These are phyloP conservation scores for Zoanthus sociatus DNA, from an alignment of 92 coral and sea anemone genomes.

Conservation along the genomic window DNA sequence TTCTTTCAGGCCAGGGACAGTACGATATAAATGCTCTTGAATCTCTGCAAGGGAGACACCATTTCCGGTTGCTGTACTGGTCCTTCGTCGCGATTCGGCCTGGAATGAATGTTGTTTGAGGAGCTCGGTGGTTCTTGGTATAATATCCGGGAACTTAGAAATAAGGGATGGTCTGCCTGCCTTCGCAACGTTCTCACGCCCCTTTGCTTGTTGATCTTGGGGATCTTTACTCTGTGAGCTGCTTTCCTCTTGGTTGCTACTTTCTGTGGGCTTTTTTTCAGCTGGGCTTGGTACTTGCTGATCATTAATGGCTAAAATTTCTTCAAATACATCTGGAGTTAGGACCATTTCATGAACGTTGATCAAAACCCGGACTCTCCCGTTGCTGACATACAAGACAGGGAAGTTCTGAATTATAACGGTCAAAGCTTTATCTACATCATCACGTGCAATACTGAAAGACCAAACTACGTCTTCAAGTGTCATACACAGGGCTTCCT, in stretches of 20 bases:
- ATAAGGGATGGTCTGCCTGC: conserved; percentile 41
- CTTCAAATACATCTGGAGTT: conserved; percentile 23
- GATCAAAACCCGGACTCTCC: conserved; percentile 19
- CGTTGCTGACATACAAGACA: conserved; percentile 25
- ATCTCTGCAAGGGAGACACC: conserved; percentile 17
- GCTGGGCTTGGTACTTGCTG: conserved; percentile 20
- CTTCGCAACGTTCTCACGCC: background rate
- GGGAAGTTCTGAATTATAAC: conserved; percentile 41
- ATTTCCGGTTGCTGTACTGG: conserved; percentile 43
- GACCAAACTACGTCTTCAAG: no score
- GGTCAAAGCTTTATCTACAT: conserved; percentile 13
- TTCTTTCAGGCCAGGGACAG: conserved; percentile 42
- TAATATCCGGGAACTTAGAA: conserved; percentile 43
- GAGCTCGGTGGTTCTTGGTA: conserved; percentile 45
- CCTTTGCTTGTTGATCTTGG: background rate
- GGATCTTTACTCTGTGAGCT: conserved; percentile 21
- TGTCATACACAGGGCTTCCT: conserved; percentile 17
- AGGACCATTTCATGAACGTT: conserved; percentile 28
- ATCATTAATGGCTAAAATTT: conserved; percentile 13
- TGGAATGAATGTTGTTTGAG: conserved; percentile 54
- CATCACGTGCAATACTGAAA: conserved; percentile 2
- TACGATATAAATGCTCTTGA: conserved; percentile 37
- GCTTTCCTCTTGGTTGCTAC: conserved; percentile 3
- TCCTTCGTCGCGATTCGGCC: conserved; percentile 46
- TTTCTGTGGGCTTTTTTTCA: background rate